These are phyloP conservation scores for Epinotia ramella DNA, from an alignment of 2,888 invertebrate species.

Conservation along the genomic window DNA sequence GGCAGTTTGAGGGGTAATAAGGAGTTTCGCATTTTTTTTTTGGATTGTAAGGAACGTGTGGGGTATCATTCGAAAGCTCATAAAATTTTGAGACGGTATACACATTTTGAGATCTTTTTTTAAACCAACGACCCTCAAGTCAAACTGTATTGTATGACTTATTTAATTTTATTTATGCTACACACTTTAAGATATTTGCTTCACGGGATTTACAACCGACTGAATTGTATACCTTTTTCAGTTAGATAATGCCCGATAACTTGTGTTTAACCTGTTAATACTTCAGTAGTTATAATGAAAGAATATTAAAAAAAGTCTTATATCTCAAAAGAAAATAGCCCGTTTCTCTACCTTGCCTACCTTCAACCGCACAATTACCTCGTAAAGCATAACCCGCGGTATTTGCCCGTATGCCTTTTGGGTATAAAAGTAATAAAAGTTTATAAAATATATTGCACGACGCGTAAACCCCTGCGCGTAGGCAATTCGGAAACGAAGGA, in stretches of 20 bases:
- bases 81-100: too few relatives aligned
- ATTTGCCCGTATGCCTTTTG: slow-evolving; percentile 60
- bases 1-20: too few relatives aligned
- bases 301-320: not conserved
- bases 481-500: slow-evolving; percentile 67
- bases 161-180: not conserved
- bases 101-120: too few relatives aligned
- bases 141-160: not conserved
- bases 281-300: not conserved
- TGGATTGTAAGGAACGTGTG: too few relatives aligned
- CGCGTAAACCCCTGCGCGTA: slow-evolving; percentile 69
- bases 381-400: slow-evolving; percentile 56
- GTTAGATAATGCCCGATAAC: not conserved
- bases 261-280: not conserved
- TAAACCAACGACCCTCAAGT: not conserved
- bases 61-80: too few relatives aligned
- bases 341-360: slow-evolving; percentile 22
- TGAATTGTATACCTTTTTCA: not conserved
- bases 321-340: slow-evolving; percentile 11
- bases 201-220: not conserved
- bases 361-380: slow-evolving; percentile 51
- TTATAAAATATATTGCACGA: slow-evolving; percentile 68
- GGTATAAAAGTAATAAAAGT: slow-evolving; percentile 61
- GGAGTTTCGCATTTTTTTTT: too few relatives aligned
- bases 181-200: not conserved